Evolutionary conservation across 53 echinoderm and acorn worm species (phyloP).

Genomic region (Patiria pectinifera): DNA sequence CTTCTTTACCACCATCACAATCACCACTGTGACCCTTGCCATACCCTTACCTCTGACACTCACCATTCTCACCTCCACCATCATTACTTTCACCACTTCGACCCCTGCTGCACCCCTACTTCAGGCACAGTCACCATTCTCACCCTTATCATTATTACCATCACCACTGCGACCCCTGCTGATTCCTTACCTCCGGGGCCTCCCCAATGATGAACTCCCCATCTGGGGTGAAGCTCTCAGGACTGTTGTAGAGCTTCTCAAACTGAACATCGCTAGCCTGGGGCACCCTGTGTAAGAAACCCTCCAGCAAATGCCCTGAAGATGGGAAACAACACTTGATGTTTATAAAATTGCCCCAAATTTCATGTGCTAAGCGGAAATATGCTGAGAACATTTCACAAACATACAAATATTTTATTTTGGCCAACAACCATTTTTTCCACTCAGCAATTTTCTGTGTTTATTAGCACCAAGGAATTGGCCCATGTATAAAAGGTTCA

Average conservation of each 20-base stretch:
- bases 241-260: conserved; percentile 80
- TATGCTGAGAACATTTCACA: no score
- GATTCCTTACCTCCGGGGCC: conserved; percentile 80
- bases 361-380: no score
- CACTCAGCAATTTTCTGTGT: no score
- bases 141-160: not conserved
- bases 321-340: no score
- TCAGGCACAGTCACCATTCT: conserved; percentile 50
- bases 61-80: not conserved
- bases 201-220: conserved; percentile 79
- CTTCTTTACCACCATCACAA: not conserved
- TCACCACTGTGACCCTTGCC: not conserved
- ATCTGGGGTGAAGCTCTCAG: conserved; percentile 71
- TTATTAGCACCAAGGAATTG: no score
- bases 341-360: no score
- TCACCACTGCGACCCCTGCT: not conserved
- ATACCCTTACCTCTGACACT: not conserved
- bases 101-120: conserved; percentile 53
- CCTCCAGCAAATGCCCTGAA: conserved; percentile 79
- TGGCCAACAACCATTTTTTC: no score
- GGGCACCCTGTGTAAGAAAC: conserved; percentile 82
- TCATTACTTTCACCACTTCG: not conserved
- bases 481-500: no score
- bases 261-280: conserved; percentile 81
- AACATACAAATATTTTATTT: no score